phyloP scores from a whole-genome alignment of 2,113 vertebrate genomes.

The Datnioides undecimradiatus region DNA sequence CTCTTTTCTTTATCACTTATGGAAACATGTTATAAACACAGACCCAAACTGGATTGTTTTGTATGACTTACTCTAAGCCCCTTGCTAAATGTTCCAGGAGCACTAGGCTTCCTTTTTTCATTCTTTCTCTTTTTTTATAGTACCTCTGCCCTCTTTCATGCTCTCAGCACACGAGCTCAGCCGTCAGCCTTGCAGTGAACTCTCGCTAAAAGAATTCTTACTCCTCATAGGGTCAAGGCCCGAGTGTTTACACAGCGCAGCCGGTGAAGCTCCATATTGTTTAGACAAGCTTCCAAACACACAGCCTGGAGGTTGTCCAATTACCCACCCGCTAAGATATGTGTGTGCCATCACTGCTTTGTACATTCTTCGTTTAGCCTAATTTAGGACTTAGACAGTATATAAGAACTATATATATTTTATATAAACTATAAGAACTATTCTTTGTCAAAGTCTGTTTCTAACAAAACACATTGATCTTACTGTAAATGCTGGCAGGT shows the following conservation, averaged over 20 bases:
- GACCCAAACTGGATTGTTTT: constrained; percentile 27
- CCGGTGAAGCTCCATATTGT: constrained; percentile 80
- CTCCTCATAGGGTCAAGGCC: constrained; percentile 80
- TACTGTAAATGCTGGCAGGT: constrained; percentile 16
- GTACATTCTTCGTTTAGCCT: constrained; percentile 65
- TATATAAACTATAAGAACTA: too few relatives aligned
- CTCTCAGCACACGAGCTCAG: constrained; percentile 51
- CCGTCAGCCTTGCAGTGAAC: constrained; percentile 71
- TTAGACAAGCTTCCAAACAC: constrained; percentile 86
- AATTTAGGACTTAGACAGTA: constrained; percentile 55
- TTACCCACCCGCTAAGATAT: constrained; percentile 69
- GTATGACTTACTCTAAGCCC: constrained; percentile 46
- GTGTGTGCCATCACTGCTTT: constrained; percentile 70
- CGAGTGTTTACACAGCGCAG: constrained; percentile 84
- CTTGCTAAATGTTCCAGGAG: constrained; percentile 50
- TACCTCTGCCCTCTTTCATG: constrained; percentile 52
- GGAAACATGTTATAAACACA: constrained; percentile 40
- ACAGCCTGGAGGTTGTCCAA: constrained; percentile 76
- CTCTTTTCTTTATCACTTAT: constrained; percentile 42
- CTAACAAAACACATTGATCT: constrained; percentile 7
- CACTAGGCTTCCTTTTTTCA: constrained; percentile 32
- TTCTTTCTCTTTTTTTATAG: constrained; percentile 27
- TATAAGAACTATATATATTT: too few relatives aligned
- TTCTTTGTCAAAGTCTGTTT: constrained; percentile 26
- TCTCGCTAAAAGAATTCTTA: constrained; percentile 74